These are phyloP conservation scores for Saccostrea echinata DNA, from an alignment of 1,140 invertebrate species.

Conservation along the genomic window DNA sequence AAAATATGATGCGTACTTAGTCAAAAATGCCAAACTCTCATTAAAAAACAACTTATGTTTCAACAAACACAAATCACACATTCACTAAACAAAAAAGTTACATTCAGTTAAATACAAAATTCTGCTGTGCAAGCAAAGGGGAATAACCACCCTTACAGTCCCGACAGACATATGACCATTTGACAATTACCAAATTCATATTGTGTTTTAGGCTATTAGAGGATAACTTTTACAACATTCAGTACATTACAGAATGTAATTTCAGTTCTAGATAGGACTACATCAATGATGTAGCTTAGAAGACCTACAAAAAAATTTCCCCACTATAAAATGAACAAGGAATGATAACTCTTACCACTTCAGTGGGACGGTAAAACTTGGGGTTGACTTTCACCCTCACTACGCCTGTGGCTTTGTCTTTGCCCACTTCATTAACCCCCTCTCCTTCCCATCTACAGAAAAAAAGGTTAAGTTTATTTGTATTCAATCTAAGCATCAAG, in stretches of 20 bases:
- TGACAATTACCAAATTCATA: no score
- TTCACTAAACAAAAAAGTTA: background rate
- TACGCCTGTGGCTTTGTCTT: slow-evolving; percentile 89
- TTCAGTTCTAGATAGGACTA: no score
- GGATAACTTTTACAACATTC: no score
- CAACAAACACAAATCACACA: background rate
- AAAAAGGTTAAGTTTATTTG: background rate
- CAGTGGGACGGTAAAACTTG: slow-evolving; percentile 97
- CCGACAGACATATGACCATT: background rate
- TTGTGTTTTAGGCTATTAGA: no score
- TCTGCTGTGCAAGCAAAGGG: background rate
- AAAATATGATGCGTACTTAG: background rate
- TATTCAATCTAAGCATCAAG: no score
- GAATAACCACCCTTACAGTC: background rate
- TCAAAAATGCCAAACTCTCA: slow-evolving; percentile 18
- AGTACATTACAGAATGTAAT: no score
- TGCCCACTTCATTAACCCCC: slow-evolving; percentile 92
- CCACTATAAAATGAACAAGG: background rate
- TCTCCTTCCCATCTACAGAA: slow-evolving; percentile 89
- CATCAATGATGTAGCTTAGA: no score
- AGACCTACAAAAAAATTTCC: background rate
- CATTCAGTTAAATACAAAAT: background rate
- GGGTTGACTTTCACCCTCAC: slow-evolving; percentile 95
- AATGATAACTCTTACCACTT: slow-evolving; percentile 91
- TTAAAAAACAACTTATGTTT: slow-evolving; percentile 3